Base-by-base conservation (phyloP, 1,140 invertebrate species). In the Camponotus pennsylvanicus region DNA sequence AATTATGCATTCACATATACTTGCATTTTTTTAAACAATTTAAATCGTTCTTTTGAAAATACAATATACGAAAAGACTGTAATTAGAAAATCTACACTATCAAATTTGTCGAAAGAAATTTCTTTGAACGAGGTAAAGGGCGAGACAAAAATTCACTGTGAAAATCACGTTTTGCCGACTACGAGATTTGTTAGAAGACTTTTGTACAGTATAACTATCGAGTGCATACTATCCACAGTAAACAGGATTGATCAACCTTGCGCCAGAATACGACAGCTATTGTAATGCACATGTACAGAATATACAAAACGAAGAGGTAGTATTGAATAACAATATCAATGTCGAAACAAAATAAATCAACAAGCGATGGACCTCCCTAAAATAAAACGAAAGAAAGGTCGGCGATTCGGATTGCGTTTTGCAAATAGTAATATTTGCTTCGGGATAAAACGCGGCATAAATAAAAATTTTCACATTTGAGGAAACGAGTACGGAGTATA, bases 221-320 rank as follows among this genome's bases (percentile, higher is more conserved):
- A 45, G 13, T 67, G 40, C n/a, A n/a, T 34, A 18, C 45, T 40
- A 52, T 61, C 49, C 87, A 71, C 78, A 75, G 66, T 85, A 88
- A 88, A 88, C 49, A 75, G 55, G 27, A 84, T 86, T 66, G 79
- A 63, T 57, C 77, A n/a, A 71, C 8, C 21, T 64, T 52, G 40
- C 66, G 79, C 84, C 52, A n/a, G 37, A 79, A 75, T 66, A 61
- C 52, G 77, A 32, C 59, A 59, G 52, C 83, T 78, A 76, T 89
- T 89, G 84, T 79, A 85, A 75, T 49, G 21, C 73, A 85, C 73
- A 52, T 85, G 80, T 76, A 57, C 49, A 37, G 73, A 85, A 89
- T 88, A 40, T 27, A 21, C 34, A 67, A 27, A n/a, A 63, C 32
- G 6, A 85, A 55, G 76, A 61, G 80, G 67, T 73, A 78, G 70